These are phyloP conservation scores for Indri indri DNA, from an alignment of 2,113 vertebrate genomes.

Conservation along the genomic window DNA sequence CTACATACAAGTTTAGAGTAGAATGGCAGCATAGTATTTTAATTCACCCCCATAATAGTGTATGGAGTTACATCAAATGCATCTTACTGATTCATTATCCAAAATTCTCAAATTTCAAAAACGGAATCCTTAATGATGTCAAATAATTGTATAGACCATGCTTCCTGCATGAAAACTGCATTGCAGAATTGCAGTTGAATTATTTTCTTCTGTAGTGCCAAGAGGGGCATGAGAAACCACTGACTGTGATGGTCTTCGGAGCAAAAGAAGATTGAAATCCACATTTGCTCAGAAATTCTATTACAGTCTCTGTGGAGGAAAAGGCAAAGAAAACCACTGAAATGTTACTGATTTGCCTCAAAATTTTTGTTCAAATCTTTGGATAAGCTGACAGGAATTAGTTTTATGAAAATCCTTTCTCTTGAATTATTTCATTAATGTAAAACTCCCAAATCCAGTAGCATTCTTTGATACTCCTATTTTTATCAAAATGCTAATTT, in stretches of 20 bases:
- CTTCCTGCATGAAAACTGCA: not conserved
- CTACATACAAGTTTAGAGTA: not conserved
- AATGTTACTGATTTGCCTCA: conserved; percentile 38
- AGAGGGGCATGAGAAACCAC: not conserved
- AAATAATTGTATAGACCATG: not conserved
- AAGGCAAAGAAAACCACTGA: not conserved
- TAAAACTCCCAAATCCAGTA: not conserved
- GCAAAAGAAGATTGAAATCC: conserved; percentile 11
- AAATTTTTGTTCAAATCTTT: not conserved
- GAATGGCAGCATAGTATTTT: not conserved
- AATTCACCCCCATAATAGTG: not conserved
- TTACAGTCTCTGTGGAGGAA: not conserved
- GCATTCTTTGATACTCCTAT: not conserved
- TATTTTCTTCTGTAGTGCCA: not conserved
- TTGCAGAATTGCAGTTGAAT: not conserved
- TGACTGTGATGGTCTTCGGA: not conserved
- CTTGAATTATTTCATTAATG: not conserved
- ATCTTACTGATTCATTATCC: not conserved
- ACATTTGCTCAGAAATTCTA: conserved; percentile 13
- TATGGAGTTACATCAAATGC: not conserved
- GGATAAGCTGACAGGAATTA: conserved; percentile 37
- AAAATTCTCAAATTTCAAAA: not conserved
- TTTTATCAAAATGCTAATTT: not conserved
- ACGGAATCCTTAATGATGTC: not conserved
- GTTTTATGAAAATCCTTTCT: conserved; percentile 39